Base-by-base conservation (phyloP, 2,888 invertebrate species). In the Scaptomyza flava region DNA sequence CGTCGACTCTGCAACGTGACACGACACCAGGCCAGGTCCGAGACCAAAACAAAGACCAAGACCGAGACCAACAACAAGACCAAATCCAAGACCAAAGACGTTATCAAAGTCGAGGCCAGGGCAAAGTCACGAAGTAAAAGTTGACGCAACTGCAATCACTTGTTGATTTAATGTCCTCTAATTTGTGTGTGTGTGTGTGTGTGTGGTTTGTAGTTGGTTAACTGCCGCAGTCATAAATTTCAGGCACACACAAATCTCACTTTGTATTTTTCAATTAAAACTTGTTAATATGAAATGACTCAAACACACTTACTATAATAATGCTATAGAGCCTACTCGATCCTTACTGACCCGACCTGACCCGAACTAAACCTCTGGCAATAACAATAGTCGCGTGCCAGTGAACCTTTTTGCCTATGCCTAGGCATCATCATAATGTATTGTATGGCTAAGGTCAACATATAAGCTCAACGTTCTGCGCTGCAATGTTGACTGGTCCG, bases 271-370 rank as follows among this genome's bases (percentile, higher is more conserved):
- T 67, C 85, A 82, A 82, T 87, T 82, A 87, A 87, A 84, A 84
- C 77, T 87, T 84, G 70, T 73, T 80, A 86, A 83, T 83, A 86
- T 83, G 27, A 75, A 80, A 83, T 82, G 73, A 64, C 68, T 57
- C 57, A 62, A 73, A 70, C 74, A 59, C 71, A 62, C 33, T 54
- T 30, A 57, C 11, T 11, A 7, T 20, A 23, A 20, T 34, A 56
- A n/a, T 7, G 41, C 57, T 48, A 34, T 41, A 2, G 48, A 14
- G 45, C 46, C 30, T 34, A 47, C 63, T 64, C 31, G 31, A 50
- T 20, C n/a, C 34, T 3, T n/a, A 20, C 50, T 50, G 50, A 50
- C 50, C 38, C 50, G 45, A 47, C 53, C 65, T 56, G 31, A 47
- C 53, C 43, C 38, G 48, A 34, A 42, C 41, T 20, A 6, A 34